phyloP scores from a whole-genome alignment of 2,797 vertebrate species.

The Garrulus glandarius region DNA sequence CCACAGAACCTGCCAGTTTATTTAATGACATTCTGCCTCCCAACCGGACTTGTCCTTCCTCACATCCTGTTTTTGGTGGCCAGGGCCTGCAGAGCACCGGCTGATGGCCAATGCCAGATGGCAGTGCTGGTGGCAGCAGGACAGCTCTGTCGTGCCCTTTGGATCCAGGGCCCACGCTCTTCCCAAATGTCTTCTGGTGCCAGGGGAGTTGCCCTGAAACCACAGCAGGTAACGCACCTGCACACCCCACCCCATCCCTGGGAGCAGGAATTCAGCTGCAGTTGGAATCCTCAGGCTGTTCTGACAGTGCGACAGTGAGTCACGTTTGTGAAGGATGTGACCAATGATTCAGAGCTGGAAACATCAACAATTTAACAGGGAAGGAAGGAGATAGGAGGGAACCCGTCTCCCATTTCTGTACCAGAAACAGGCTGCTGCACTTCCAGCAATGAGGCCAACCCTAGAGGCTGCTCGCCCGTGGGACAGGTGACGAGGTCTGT shows the following conservation, averaged over 20 bases:
- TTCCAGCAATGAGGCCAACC: rapidly evolving
- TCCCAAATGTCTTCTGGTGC: background rate
- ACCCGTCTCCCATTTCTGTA: background rate
- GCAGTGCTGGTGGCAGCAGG: background rate
- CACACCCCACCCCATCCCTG: rapidly evolving
- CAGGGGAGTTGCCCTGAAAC: background rate
- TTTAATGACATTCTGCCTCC: background rate
- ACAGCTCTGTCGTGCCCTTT: background rate
- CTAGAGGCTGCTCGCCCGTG: rapidly evolving
- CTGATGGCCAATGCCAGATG: background rate
- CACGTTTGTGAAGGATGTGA: background rate
- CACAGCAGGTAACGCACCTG: background rate
- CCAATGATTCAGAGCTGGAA: background rate
- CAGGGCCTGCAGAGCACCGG: background rate
- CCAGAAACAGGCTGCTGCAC: background rate
- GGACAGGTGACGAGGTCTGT: background rate
- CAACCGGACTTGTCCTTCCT: background rate
- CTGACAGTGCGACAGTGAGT: background rate
- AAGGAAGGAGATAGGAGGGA: background rate
- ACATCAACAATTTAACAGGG: background rate
- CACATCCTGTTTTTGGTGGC: background rate
- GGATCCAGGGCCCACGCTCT: background rate
- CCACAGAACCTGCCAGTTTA: background rate
- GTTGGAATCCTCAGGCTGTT: background rate
- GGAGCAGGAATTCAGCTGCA: background rate